phyloP scores from a whole-genome alignment of 1,140 invertebrate genomes.

The Drosophila eugracilis region DNA sequence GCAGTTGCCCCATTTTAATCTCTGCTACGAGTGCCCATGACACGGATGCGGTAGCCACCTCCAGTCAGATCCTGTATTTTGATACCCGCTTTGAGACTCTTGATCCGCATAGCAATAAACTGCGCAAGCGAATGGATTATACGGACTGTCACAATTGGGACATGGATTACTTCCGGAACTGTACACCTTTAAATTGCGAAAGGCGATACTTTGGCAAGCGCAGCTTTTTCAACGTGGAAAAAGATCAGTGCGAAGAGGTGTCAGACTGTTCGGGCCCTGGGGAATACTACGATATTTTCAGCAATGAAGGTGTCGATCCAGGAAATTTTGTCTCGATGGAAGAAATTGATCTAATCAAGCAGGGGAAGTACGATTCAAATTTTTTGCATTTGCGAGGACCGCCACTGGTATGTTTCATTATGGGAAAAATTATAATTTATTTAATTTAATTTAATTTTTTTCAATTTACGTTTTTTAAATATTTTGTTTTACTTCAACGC shows the following conservation, averaged over 20 bases:
- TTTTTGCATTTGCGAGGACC: slow-evolving; percentile 39
- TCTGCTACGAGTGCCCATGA: slow-evolving; percentile 32
- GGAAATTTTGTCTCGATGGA: slow-evolving; percentile 56
- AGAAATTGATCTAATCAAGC: slow-evolving; percentile 46
- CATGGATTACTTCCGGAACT: slow-evolving; percentile 69
- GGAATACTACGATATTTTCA: slow-evolving; percentile 58
- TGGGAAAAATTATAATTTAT: no score
- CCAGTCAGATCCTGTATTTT: slow-evolving; percentile 56
- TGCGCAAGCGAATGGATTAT: slow-evolving; percentile 52
- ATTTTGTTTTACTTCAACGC: no score
- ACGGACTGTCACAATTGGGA: slow-evolving; percentile 74
- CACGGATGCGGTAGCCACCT: slow-evolving; percentile 22
- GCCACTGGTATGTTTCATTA: slow-evolving; percentile 13
- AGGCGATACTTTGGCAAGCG: slow-evolving; percentile 76
- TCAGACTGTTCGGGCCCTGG: slow-evolving; percentile 11
- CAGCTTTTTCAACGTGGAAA: slow-evolving; percentile 62
- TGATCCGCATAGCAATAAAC: slow-evolving; percentile 50
- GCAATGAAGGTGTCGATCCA: slow-evolving; percentile 59
- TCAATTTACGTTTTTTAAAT: no score
- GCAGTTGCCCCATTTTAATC: slow-evolving; percentile 66
- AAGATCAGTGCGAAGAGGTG: slow-evolving; percentile 59
- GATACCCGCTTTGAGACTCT: slow-evolving; percentile 73
- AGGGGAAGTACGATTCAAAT: slow-evolving; percentile 56
- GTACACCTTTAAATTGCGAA: slow-evolving; percentile 73
- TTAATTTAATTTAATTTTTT: no score